These are phyloP conservation scores for Strigamia crassipes DNA, from an alignment of 2,888 invertebrate genomes.

Conservation along the genomic window DNA sequence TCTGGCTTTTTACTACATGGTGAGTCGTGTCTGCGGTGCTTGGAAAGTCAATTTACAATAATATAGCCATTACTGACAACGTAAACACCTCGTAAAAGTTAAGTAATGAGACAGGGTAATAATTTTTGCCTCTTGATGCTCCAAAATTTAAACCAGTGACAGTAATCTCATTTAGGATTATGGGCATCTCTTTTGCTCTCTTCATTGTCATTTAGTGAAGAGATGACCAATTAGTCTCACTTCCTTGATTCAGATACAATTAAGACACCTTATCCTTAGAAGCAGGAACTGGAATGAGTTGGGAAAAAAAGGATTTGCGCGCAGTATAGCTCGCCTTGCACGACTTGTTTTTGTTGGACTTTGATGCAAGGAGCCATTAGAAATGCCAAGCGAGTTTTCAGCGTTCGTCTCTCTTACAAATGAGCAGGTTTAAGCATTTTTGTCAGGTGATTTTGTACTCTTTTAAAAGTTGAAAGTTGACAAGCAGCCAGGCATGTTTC, in stretches of 20 bases:
- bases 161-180: slow-evolving; percentile 37
- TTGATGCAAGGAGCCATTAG: background rate
- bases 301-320: slow-evolving; percentile 34
- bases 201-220: slow-evolving; percentile 5
- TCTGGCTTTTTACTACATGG: slow-evolving; percentile 45
- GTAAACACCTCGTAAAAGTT: slow-evolving; percentile 48
- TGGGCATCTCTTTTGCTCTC: slow-evolving; percentile 1
- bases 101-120: slow-evolving; percentile 45
- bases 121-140: slow-evolving; percentile 44
- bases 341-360: slow-evolving; percentile 19
- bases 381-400: slow-evolving; percentile 16
- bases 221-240: slow-evolving; percentile 42
- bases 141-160: slow-evolving; percentile 8
- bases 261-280: slow-evolving; percentile 27
- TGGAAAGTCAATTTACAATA: slow-evolving; percentile 46
- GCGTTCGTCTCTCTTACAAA: background rate
- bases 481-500: slow-evolving; percentile 26
- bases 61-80: slow-evolving; percentile 48
- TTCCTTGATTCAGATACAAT: slow-evolving; percentile 23
- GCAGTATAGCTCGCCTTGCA: background rate
- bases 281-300: slow-evolving; percentile 5
- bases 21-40: slow-evolving; percentile 39
- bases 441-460: slow-evolving; percentile 38
- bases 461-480: slow-evolving; percentile 20
- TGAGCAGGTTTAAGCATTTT: slow-evolving; percentile 14